phyloP scores from a whole-genome alignment of 2,888 invertebrate genomes.

The Spatulosminthurus flaviceps region DNA sequence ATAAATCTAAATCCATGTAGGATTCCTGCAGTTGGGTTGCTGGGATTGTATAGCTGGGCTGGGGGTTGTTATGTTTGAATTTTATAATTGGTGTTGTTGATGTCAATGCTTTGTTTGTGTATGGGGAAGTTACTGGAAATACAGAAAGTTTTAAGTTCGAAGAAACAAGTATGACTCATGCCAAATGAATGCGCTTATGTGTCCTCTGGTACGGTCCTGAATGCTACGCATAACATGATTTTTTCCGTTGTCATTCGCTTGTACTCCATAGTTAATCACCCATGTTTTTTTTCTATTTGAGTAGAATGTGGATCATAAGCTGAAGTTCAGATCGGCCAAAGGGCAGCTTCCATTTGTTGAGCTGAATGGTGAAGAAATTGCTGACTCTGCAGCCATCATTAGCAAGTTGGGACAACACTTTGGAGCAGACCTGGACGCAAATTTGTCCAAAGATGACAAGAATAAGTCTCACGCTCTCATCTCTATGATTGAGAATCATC shows the following conservation, averaged over 20 bases:
- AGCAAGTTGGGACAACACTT: conserved; percentile 85
- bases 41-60: no score
- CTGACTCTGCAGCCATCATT: conserved; percentile 90
- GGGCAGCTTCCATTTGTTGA: conserved; percentile 95
- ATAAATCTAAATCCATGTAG: conserved; percentile 23
- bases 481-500: conserved; percentile 94
- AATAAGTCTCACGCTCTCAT: conserved; percentile 90
- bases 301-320: conserved; percentile 94
- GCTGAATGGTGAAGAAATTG: conserved; percentile 92
- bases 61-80: background rate
- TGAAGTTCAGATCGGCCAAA: conserved; percentile 92
- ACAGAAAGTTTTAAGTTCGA: background rate
- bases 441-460: conserved; percentile 83
- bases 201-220: background rate
- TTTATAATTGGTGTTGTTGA: conserved; percentile 9
- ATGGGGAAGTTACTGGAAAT: background rate
- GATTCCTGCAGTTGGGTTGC: background rate
- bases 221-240: background rate
- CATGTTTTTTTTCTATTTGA: background rate
- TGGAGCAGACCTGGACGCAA: conserved; percentile 83
- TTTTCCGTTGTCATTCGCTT: background rate
- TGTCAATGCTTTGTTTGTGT: background rate
- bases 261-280: no score
- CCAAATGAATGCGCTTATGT: background rate
- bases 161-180: conserved; percentile 3